These are phyloP conservation scores for Hyphantria cunea DNA, from an alignment of 1,140 invertebrate species.

Conservation along the genomic window DNA sequence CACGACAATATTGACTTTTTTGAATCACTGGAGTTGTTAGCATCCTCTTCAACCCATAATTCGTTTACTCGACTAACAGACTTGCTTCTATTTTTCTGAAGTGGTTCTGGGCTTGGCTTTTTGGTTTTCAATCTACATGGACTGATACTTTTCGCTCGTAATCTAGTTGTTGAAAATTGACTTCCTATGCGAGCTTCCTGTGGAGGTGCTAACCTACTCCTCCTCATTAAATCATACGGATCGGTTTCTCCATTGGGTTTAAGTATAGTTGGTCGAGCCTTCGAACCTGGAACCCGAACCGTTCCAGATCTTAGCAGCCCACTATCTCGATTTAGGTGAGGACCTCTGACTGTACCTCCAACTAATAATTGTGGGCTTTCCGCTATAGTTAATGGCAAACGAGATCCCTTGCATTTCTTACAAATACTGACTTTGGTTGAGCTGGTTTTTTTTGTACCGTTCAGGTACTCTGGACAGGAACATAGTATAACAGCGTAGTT, in stretches of 20 bases:
- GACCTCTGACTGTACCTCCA: constrained; percentile 83
- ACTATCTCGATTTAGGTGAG: constrained; percentile 64
- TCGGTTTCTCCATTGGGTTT: constrained; percentile 83
- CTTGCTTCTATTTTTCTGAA: constrained; percentile 74
- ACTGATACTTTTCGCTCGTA: constrained; percentile 84
- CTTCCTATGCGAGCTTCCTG: constrained; percentile 79
- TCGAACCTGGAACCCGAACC: constrained; percentile 83
- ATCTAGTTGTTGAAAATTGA: constrained; percentile 79
- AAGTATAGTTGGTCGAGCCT: constrained; percentile 83
- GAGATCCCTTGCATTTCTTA: constrained; percentile 90
- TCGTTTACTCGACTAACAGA: constrained; percentile 78
- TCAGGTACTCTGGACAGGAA: constrained; percentile 88
- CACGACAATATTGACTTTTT: constrained; percentile 91
- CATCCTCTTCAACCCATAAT: constrained; percentile 76
- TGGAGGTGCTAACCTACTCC: constrained; percentile 86
- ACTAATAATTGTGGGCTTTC: constrained; percentile 79
- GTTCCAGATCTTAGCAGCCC: constrained; percentile 82
- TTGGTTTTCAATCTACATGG: constrained; percentile 78
- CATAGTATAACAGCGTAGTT: constrained; percentile 87
- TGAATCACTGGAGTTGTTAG: constrained; percentile 74
- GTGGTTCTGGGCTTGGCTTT: constrained; percentile 68
- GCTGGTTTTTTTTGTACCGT: constrained; percentile 86
- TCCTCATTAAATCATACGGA: constrained; percentile 91
- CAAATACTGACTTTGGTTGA: constrained; percentile 87
- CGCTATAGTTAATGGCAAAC: constrained; percentile 84